These are phyloP conservation scores for Sussaba pulchella DNA, from an alignment of 2,888 invertebrate genomes.

Conservation along the genomic window DNA sequence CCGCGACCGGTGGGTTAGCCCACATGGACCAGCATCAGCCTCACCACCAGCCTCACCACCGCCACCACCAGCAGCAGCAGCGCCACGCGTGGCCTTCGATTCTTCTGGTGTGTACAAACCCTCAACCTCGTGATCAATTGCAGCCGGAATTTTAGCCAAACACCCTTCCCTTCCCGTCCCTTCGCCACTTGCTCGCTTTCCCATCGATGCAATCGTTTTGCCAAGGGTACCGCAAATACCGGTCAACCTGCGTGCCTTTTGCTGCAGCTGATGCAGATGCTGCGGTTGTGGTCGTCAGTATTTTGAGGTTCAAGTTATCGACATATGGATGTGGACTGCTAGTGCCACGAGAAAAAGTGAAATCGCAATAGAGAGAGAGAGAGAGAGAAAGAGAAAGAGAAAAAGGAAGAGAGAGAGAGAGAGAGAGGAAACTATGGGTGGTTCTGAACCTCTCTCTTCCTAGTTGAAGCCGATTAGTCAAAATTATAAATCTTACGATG, in stretches of 20 bases:
- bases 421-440: too few relatives aligned
- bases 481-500: too few relatives aligned
- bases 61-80: slow-evolving; percentile 45
- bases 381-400: too few relatives aligned
- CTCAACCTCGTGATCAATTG: slow-evolving; percentile 14
- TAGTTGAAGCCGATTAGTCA: too few relatives aligned
- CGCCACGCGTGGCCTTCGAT: slow-evolving; percentile 57
- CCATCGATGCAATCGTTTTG: slow-evolving; percentile 59
- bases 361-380: too few relatives aligned
- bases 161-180: too few relatives aligned
- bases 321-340: too few relatives aligned
- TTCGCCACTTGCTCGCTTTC: slow-evolving; percentile 53
- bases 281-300: background rate
- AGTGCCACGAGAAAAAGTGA: too few relatives aligned
- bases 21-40: slow-evolving; percentile 58
- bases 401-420: too few relatives aligned
- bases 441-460: too few relatives aligned
- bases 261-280: slow-evolving; percentile 7
- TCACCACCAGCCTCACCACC: too few relatives aligned
- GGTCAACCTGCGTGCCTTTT: slow-evolving; percentile 61
- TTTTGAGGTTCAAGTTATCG: too few relatives aligned
- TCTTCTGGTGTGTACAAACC: slow-evolving; percentile 38
- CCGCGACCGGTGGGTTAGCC: slow-evolving; percentile 50
- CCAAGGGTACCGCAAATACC: slow-evolving; percentile 60
- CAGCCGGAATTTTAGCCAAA: background rate